Percentiles rank a stretch among this genome's conserved stretches.
These are phyloP conservation scores for Drosophila carrolli DNA, from an alignment of 1,140 invertebrate species.

Conservation along the genomic window DNA sequence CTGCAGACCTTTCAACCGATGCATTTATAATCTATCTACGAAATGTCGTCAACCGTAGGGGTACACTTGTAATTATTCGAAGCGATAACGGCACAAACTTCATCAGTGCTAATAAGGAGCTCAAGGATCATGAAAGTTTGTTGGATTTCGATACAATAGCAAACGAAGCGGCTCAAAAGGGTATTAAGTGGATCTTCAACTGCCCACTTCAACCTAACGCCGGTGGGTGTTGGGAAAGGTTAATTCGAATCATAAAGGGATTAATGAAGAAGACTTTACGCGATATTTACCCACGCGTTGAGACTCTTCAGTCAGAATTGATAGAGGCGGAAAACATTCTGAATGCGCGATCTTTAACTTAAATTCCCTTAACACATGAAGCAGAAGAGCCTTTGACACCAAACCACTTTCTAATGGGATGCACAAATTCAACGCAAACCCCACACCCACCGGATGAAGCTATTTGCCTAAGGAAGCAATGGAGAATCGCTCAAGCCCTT, in stretches of 20 bases:
- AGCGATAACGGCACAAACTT: too few species aligned
- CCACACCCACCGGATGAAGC: not conserved
- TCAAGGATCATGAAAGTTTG: too few species aligned
- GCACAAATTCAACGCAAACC: constrained; percentile 5
- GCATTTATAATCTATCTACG: too few species aligned
- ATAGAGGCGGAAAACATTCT: constrained; percentile 21
- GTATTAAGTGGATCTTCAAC: not conserved
- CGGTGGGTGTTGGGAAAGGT: constrained; percentile 3
- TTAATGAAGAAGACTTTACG: not conserved
- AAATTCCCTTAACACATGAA: constrained; percentile 3
- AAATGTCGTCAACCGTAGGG: too few species aligned
- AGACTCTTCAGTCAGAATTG: not conserved
- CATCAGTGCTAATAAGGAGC: too few species aligned
- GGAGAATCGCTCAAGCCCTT: constrained; percentile 2
- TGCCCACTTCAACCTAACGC: not conserved
- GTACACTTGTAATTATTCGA: too few species aligned
- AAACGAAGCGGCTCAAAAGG: too few species aligned
- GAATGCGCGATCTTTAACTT: constrained; percentile 1
- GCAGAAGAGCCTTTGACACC: constrained; percentile 3
- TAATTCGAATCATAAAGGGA: constrained; percentile 1
- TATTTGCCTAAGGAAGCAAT: constrained; percentile 7
- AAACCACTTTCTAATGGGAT: not conserved
- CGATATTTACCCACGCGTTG: not conserved
- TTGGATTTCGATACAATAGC: too few species aligned
- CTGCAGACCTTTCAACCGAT: too few species aligned